These are phyloP conservation scores for Microcebus ravelobensis DNA, from an alignment of 2,113 vertebrate genomes.

Conservation along the genomic window DNA sequence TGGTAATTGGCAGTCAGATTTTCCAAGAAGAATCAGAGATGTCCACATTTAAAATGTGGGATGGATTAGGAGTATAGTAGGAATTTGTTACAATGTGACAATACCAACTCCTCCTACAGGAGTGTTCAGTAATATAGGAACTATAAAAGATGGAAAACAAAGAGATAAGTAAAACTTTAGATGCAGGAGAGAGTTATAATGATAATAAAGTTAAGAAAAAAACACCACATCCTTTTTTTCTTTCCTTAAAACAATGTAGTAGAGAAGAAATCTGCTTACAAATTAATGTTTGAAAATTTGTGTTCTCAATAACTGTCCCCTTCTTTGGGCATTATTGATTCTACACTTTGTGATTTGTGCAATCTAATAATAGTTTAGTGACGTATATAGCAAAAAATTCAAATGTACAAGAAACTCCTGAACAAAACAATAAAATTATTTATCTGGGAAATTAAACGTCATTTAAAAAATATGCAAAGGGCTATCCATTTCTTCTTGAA, in stretches of 20 bases:
- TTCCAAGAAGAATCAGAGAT: neutral
- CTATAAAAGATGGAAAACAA: neutral
- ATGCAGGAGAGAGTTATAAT: neutral
- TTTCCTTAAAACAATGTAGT: neutral
- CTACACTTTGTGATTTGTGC: neutral
- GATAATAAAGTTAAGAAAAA: neutral
- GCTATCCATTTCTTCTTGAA: neutral
- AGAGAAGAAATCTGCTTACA: neutral
- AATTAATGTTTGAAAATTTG: neutral
- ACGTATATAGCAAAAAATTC: neutral
- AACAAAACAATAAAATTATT: neutral
- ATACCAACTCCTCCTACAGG: neutral
- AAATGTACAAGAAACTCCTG: neutral
- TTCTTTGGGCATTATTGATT: neutral
- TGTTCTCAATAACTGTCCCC: neutral
- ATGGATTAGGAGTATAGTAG: neutral
- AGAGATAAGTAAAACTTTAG: neutral
- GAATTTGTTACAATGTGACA: neutral
- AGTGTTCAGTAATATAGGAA: neutral
- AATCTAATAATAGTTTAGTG: conserved; percentile 22
- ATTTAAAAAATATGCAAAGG: neutral
- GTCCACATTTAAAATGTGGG: neutral
- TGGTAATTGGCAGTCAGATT: neutral
- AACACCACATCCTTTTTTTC: neutral
- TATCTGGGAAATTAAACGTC: neutral